Conservation (phyloP, 1,140 invertebrate genomes). For the Bursaphelenchus mucronatus region DNA sequence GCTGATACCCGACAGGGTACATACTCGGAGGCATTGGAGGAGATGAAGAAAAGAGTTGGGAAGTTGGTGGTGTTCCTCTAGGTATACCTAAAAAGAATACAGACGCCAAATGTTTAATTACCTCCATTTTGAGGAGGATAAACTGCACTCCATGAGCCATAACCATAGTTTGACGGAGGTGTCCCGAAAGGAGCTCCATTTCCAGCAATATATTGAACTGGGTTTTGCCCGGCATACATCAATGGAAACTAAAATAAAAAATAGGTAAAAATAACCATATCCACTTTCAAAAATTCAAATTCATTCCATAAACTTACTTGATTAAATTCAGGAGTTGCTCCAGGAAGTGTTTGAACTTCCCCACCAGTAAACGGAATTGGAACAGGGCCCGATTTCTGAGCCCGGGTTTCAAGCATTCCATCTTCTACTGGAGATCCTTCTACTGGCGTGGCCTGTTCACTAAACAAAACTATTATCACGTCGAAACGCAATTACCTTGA, state of each 20-base stretch:
- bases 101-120: neutral
- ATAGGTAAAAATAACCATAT: neutral
- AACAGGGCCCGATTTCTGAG: slow-evolving; percentile 28
- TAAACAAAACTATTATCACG: slow-evolving; percentile 3
- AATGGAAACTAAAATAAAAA: slow-evolving; percentile 38
- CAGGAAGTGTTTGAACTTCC: slow-evolving; percentile 5
- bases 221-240: slow-evolving; percentile 31
- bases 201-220: slow-evolving; percentile 36
- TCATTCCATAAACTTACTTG: slow-evolving; percentile 32
- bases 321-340: slow-evolving; percentile 37
- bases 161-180: slow-evolving; percentile 53
- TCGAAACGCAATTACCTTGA: slow-evolving; percentile 19
- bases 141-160: slow-evolving; percentile 49
- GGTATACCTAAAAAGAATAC: slow-evolving; percentile 6
- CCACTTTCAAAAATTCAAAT: slow-evolving; percentile 16
- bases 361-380: slow-evolving; percentile 35
- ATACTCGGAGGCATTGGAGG: slow-evolving; percentile 16
- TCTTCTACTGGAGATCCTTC: slow-evolving; percentile 6
- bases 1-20: neutral
- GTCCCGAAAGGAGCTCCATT: slow-evolving; percentile 43
- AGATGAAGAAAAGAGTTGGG: slow-evolving; percentile 14
- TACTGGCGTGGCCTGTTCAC: slow-evolving; percentile 14
- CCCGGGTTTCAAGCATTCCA: neutral
- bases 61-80: slow-evolving; percentile 16
- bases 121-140: slow-evolving; percentile 39